Evolutionary conservation across 2,888 invertebrate species (phyloP).

Genomic region (Serripes groenlandicus): DNA sequence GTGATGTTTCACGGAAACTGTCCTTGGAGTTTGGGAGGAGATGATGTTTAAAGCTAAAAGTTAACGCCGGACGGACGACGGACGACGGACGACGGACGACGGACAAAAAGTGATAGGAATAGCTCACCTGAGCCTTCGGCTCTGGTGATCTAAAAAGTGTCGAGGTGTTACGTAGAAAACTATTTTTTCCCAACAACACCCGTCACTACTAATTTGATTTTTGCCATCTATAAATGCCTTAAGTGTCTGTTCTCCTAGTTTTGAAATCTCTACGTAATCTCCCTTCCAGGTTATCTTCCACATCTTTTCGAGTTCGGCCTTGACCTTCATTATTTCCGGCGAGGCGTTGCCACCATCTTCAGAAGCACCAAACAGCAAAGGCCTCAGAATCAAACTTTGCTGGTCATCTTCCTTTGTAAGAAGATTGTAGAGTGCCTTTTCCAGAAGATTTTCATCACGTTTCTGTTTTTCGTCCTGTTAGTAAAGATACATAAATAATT

Average conservation of each 20-base stretch:
- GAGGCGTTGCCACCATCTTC: not conserved
- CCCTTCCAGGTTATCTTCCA: not conserved
- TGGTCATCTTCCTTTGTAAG: not conserved
- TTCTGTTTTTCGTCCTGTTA: not conserved
- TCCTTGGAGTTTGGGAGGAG: too few relatives aligned
- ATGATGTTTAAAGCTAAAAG: too few relatives aligned
- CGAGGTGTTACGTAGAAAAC: too few relatives aligned
- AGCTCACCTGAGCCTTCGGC: too few relatives aligned
- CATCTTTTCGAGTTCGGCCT: not conserved
- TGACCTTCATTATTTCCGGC: not conserved
- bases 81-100: too few relatives aligned
- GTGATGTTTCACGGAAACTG: too few relatives aligned
- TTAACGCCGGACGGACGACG: too few relatives aligned
- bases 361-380: not conserved
- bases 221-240: constrained; percentile 5
- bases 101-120: too few relatives aligned
- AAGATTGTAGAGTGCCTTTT: constrained; percentile 4
- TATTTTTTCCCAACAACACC: not conserved
- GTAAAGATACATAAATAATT: too few relatives aligned
- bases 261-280: not conserved
- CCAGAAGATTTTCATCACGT: not conserved
- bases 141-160: too few relatives aligned
- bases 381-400: not conserved
- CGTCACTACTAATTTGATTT: not conserved
- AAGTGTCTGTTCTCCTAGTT: not conserved